Base-by-base conservation (phyloP, 2,888 invertebrate species). In the Dryadula phaetusa region DNA sequence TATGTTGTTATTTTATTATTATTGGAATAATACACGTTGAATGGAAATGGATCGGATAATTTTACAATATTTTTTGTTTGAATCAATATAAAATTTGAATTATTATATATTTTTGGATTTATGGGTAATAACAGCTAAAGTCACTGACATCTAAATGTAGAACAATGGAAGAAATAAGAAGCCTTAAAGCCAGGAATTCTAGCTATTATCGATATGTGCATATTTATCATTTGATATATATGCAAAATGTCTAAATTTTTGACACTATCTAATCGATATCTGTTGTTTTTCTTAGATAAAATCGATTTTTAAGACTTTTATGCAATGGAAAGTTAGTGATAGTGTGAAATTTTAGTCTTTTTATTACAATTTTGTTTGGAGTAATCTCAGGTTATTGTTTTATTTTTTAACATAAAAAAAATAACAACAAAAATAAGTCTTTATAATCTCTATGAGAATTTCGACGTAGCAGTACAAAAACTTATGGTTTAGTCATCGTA, bases 221-320 rank as follows among this genome's bases (percentile, higher is more conserved):
- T 40, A 1, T 56, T 10, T 1, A 60, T 66, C 37, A 28, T 32
- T 49, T 53, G 61, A 66, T 66, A 54, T 22, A 34, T 22, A 42
- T 20, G 63, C 56, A 63, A 34, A 63, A 46, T 37, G 18, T 46
- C 34, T 18, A 12, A 64, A 56, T 16, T 53, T 54, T 56, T 40
- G 56, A 56, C 40, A 37, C 12, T 47, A 64, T 64, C 64, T 56
- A 56, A 64, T 64, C 54, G 16, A 25, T 25, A 28, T 56, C 8
- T 20, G 3, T 37, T 34, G 34, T 37, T 37, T 37, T 56, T n/a
- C 20, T 12, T 12, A 56, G 56, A 56, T 40, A 25, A 40, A 37
- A 22, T 25, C 0, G 12, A n/a, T 40, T 40, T 56, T 56, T 10
- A 25, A 10, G 56, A 25, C 0, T 10, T 37, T 20, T 22, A 8